phyloP scores from a whole-genome alignment of 2,113 vertebrate species.

The Neotoma lepida region DNA sequence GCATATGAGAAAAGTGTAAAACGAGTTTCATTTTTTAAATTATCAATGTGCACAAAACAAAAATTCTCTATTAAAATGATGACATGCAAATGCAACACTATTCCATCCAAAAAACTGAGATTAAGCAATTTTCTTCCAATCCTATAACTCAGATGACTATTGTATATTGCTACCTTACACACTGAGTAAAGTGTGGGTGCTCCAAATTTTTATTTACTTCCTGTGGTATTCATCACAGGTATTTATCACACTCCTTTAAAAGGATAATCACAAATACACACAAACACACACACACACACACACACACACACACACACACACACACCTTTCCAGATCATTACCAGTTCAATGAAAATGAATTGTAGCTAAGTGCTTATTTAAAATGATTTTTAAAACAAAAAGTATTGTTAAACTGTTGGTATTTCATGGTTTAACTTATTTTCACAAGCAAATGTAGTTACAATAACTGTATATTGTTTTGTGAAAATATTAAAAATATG shows the following conservation, averaged over 20 bases:
- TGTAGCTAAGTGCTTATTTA: conserved; percentile 24
- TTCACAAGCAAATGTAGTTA: conserved; percentile 37
- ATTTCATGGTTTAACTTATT: conserved; percentile 44
- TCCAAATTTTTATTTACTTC: conserved; percentile 60
- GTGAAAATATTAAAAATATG: background rate
- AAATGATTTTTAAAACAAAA: conserved; percentile 24
- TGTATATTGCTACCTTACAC: conserved; percentile 36
- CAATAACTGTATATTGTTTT: background rate
- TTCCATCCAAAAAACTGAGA: background rate
- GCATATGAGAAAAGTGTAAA: conserved; percentile 79
- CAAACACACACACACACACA: background rate
- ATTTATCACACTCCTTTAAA: background rate
- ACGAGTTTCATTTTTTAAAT: conserved; percentile 66
- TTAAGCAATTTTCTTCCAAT: background rate
- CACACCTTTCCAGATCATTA: conserved; percentile 29
- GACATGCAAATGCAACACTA: conserved; percentile 53
- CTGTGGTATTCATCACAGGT: background rate
- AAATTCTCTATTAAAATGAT: conserved; percentile 74
- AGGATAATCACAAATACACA: conserved; percentile 20
- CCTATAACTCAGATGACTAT: conserved; percentile 15
- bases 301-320: background rate
- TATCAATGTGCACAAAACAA: conserved; percentile 73
- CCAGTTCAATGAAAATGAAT: conserved; percentile 37
- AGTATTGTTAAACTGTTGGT: conserved; percentile 48
- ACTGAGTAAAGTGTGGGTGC: conserved; percentile 9